Evolutionary conservation across 2,113 vertebrate species (phyloP), one percentile per base, ranked within the genome.

Genomic region (Chionis minor): DNA sequence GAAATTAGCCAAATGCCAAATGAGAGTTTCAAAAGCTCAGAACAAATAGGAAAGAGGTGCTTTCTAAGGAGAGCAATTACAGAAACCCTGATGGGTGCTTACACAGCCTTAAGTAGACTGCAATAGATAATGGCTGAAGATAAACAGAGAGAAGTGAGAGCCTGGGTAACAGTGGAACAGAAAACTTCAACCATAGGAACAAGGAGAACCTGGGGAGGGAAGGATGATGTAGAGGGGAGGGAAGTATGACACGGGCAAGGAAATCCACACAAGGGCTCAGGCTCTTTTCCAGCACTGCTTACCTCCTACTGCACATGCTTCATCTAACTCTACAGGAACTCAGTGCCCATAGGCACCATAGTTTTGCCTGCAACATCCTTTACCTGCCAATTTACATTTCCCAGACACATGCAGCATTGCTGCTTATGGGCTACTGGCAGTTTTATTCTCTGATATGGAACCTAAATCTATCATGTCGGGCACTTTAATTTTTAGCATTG

Each of bases 1-100:
- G 49, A 89, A 89, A 89, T 87, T 59, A 81, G 47, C 71, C 72
- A 92, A 86, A 92, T 77, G 47, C 71, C 72, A 92, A 86, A 92
- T 77, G 12, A 59, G n/a, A 67, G 15, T 52, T 94, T 84, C 47
- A 63, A 62, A 56, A 8, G 11, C 51, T 84, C 26, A 42, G 24
- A 94, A 66, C 6, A 58, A 85, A 86, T 42, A 70, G 4, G 20
- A 27, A 67, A 47, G 14, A 80, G 8, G 17, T 65, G 11, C 2
- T 89, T 82, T 73, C 51, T 67, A 88, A 63, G 65, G 22, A 78
- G 15, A 63, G 10, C 13, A 73, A 54, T 71, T 84, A 67, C 59
- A 49, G 45, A 81, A 92, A 55, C 23, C 18, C 66, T 67, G 12
- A 11, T 85, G 38, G 55, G 17, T 84, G 52, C 19, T 59, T 66